These are phyloP conservation scores for Xylota sylvarum DNA, from an alignment of 2,888 invertebrate species.

Conservation along the genomic window DNA sequence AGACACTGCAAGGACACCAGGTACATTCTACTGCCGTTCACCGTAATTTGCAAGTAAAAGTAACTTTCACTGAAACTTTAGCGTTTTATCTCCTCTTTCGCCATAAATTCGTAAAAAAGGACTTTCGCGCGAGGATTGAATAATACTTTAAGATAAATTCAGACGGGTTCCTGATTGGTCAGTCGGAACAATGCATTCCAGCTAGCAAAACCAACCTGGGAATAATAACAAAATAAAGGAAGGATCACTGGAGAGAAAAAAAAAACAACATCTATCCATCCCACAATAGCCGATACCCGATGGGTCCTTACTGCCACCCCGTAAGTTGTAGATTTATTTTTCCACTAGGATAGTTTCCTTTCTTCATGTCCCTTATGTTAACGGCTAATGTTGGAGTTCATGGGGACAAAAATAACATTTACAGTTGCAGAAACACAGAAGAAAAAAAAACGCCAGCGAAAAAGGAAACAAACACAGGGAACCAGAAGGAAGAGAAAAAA, in stretches of 20 bases:
- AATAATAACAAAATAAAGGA: slow-evolving; percentile 44
- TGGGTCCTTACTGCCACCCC: not conserved
- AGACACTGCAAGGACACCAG: not conserved
- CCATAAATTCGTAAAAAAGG: slow-evolving; percentile 24
- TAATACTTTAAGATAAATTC: not conserved
- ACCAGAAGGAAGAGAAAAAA: slow-evolving; percentile 47
- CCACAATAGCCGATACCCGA: slow-evolving; percentile 28
- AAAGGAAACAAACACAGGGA: slow-evolving; percentile 39
- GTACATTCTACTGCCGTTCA: not conserved
- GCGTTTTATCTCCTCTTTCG: slow-evolving; percentile 17
- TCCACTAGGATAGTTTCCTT: slow-evolving; percentile 68
- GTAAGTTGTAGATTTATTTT: slow-evolving; percentile 61
- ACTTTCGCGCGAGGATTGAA: slow-evolving; percentile 5
- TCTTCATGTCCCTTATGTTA: slow-evolving; percentile 69
- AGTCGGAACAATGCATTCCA: slow-evolving; percentile 18
- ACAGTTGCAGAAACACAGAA: slow-evolving; percentile 49
- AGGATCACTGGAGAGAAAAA: slow-evolving; percentile 22
- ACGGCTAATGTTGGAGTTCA: slow-evolving; percentile 76
- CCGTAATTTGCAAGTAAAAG: slow-evolving; percentile 14
- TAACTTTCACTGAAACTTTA: slow-evolving; percentile 1
- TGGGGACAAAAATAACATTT: slow-evolving; percentile 67
- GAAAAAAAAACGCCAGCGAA: slow-evolving; percentile 14
- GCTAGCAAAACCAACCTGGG: slow-evolving; percentile 33
- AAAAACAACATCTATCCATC: too few species aligned
- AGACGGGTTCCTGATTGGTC: slow-evolving; percentile 5